These are phyloP conservation scores for Tolmerus cingulatus DNA, from an alignment of 2,888 invertebrate genomes.

Conservation along the genomic window DNA sequence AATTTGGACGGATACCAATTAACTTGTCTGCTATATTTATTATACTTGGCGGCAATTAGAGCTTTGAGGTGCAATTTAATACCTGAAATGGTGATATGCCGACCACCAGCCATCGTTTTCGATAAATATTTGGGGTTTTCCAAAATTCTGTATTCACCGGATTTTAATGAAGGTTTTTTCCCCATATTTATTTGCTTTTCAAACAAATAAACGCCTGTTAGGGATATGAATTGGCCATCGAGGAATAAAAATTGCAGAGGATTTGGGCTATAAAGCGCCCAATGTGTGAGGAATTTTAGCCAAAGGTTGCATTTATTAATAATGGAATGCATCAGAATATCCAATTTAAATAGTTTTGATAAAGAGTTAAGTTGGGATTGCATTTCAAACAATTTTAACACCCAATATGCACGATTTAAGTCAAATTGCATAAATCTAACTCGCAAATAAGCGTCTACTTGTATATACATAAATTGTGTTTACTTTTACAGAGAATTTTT, in stretches of 20 bases:
- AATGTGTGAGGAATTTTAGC: background rate
- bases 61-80: background rate
- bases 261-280: background rate
- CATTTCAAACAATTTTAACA: background rate
- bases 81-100: background rate
- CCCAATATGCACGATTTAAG: background rate
- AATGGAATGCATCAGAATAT: no score
- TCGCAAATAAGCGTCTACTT: no score
- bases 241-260: background rate
- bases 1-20: background rate
- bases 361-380: background rate
- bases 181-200: background rate
- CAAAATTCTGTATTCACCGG: background rate
- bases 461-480: no score
- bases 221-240: background rate
- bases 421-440: no score
- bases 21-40: background rate
- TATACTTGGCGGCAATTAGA: background rate
- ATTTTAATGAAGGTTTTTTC: background rate
- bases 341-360: background rate
- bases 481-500: no score
- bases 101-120: background rate
- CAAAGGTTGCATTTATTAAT: background rate
- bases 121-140: background rate
- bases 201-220: background rate